A percentile compares a stretch with the other conserved stretches of the same genome.
phyloP scores from a whole-genome alignment of 1,140 invertebrate genomes.

The Scaptomyza hsui region DNA sequence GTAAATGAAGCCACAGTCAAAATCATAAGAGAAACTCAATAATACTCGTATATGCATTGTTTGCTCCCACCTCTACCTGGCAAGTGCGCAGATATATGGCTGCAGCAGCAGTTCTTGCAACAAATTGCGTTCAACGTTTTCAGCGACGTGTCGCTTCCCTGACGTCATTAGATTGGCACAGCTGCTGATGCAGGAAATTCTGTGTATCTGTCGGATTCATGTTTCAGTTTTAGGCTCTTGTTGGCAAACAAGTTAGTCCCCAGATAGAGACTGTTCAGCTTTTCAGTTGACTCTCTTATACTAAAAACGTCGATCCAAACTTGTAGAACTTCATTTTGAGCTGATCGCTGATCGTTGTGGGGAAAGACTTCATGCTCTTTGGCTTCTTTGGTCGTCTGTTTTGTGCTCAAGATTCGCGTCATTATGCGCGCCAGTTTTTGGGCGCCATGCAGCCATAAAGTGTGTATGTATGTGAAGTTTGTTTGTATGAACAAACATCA shows the following conservation, averaged over 20 bases:
- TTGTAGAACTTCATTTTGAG: conserved; percentile 14
- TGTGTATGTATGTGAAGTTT: conserved; percentile 9
- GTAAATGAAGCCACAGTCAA: conserved; percentile 19
- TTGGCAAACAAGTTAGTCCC: conserved; percentile 60
- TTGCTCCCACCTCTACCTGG: conserved; percentile 3
- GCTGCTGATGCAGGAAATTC: conserved; percentile 69
- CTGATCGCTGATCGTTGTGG: conserved; percentile 34
- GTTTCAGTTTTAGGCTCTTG: neutral
- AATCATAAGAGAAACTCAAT: conserved; percentile 21
- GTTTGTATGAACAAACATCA: conserved; percentile 25
- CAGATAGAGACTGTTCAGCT: conserved; percentile 4
- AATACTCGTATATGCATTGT: conserved; percentile 14
- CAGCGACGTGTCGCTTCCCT: conserved; percentile 11
- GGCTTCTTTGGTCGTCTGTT: conserved; percentile 45
- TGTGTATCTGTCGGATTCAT: conserved; percentile 62
- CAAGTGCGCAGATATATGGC: conserved; percentile 46
- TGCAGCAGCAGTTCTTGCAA: conserved; percentile 24
- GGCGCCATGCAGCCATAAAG: conserved; percentile 55
- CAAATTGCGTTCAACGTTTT: conserved; percentile 19
- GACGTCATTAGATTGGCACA: conserved; percentile 38
- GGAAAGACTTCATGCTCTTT: conserved; percentile 38
- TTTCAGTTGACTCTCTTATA: conserved; percentile 57
- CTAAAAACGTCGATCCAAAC: conserved; percentile 20
- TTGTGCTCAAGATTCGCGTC: conserved; percentile 65
- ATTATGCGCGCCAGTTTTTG: conserved; percentile 66